Evolutionary conservation across 1,140 invertebrate species (phyloP).

Genomic region (Drosophila nigrodunni): DNA sequence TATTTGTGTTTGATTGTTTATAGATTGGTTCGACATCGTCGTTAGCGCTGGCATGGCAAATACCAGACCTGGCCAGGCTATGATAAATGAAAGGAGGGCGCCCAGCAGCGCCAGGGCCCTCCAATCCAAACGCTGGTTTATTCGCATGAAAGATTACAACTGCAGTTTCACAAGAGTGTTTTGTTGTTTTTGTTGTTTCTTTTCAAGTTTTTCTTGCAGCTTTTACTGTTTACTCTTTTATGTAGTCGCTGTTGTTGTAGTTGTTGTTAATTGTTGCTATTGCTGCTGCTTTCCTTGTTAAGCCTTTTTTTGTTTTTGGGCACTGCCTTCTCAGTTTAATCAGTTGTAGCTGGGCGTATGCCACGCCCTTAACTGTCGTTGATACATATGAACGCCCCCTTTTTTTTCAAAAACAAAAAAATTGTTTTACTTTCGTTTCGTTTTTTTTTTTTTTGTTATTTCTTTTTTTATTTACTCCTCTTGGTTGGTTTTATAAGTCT

Average conservation of each 20-base stretch:
- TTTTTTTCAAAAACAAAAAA: constrained; percentile 23
- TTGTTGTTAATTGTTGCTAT: constrained; percentile 32
- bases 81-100: constrained; percentile 82
- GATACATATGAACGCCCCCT: constrained; percentile 71
- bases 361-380: constrained; percentile 71
- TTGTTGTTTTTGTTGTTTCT: constrained; percentile 31
- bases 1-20: constrained; percentile 33
- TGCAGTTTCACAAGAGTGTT: constrained; percentile 54
- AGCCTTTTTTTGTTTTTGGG: constrained; percentile 35
- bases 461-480: constrained; percentile 21
- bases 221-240: constrained; percentile 14
- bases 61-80: constrained; percentile 71
- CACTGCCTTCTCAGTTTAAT: constrained; percentile 44
- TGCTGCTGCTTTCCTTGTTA: constrained; percentile 6
- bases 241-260: constrained; percentile 25
- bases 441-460: constrained; percentile 30
- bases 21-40: constrained; percentile 41
- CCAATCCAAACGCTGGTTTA: constrained; percentile 82
- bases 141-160: constrained; percentile 84
- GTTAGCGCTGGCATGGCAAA: constrained; percentile 72
- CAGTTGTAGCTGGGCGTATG: constrained; percentile 51
- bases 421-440: constrained; percentile 71
- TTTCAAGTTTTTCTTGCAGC: constrained; percentile 6
- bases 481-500: constrained; percentile 36
- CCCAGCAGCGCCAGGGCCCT: constrained; percentile 85